These are phyloP conservation scores for Archaeoteleia sp. DNA, from an alignment of 2,888 invertebrate species.

Conservation along the genomic window DNA sequence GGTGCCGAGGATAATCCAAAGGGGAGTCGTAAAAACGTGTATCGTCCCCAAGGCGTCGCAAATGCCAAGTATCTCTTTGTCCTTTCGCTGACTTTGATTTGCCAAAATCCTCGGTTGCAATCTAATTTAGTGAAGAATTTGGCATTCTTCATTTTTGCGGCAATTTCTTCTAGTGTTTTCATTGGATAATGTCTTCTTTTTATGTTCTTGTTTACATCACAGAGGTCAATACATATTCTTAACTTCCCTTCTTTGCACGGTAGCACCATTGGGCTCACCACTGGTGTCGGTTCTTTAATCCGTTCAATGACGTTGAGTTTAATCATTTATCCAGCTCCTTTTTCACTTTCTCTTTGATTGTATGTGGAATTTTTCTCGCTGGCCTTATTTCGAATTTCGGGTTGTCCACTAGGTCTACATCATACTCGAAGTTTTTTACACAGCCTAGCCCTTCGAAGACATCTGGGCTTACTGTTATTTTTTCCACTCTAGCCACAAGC, in stretches of 20 bases:
- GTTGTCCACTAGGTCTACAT: no score
- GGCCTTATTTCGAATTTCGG: no score
- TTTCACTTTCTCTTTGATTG: no score
- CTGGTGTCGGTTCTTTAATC: slow-evolving; percentile 51
- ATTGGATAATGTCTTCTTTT: slow-evolving; percentile 53
- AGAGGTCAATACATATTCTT: slow-evolving; percentile 61
- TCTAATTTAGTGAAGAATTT: slow-evolving; percentile 45
- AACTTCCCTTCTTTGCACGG: slow-evolving; percentile 41
- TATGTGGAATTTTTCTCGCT: no score
- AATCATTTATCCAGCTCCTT: no score
- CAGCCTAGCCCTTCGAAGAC: no score
- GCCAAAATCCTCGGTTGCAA: slow-evolving; percentile 47
- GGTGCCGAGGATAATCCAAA: slow-evolving; percentile 58
- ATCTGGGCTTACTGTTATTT: no score
- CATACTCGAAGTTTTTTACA: no score
- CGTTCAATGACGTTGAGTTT: no score
- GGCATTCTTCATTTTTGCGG: slow-evolving; percentile 50
- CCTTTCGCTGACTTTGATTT: slow-evolving; percentile 51
- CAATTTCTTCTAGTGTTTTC: slow-evolving; percentile 57
- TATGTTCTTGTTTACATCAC: slow-evolving; percentile 57
- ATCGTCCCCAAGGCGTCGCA: slow-evolving; percentile 58
- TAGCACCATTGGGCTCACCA: slow-evolving; percentile 53
- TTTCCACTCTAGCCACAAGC: no score
- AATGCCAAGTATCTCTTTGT: slow-evolving; percentile 56
- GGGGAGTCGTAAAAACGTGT: slow-evolving; percentile 57